Evolutionary conservation across 2,113 vertebrate species (phyloP).

Genomic region (Cheilinus undulatus): DNA sequence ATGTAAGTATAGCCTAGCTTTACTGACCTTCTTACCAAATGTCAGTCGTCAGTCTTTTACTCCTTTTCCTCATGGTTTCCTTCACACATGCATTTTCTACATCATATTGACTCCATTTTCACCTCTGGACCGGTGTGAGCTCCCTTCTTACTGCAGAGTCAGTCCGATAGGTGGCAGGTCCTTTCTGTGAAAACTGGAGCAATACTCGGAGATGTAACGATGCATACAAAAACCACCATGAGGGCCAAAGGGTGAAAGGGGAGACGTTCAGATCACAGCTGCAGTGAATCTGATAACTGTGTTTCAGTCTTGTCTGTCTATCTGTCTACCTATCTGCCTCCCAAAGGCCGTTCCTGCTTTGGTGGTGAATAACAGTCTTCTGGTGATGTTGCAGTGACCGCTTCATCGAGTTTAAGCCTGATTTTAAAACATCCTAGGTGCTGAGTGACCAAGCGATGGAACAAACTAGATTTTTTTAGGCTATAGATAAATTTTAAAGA

Average conservation of each 20-base stretch:
- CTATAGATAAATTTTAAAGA: not conserved
- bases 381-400: slow-evolving; percentile 20
- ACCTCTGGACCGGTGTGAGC: slow-evolving; percentile 48
- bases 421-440: not conserved
- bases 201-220: slow-evolving; percentile 67
- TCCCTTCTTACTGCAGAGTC: slow-evolving; percentile 49
- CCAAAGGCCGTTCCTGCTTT: slow-evolving; percentile 69
- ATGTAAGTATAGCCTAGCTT: slow-evolving; percentile 40
- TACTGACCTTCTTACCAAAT: slow-evolving; percentile 41
- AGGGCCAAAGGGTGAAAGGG: slow-evolving; percentile 66
- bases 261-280: slow-evolving; percentile 71
- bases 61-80: slow-evolving; percentile 72
- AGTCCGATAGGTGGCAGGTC: slow-evolving; percentile 48
- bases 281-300: slow-evolving; percentile 67
- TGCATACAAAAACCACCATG: slow-evolving; percentile 67
- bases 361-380: no score
- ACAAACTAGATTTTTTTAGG: not conserved
- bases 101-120: slow-evolving; percentile 77
- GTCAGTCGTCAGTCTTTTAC: slow-evolving; percentile 59
- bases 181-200: slow-evolving; percentile 70
- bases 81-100: slow-evolving; percentile 71
- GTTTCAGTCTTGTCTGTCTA: slow-evolving; percentile 60
- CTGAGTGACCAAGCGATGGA: not conserved
- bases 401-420: slow-evolving; percentile 24
- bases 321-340: slow-evolving; percentile 60